Evolutionary conservation across 2,113 vertebrate species (phyloP).

Genomic region (Nestor notabilis): DNA sequence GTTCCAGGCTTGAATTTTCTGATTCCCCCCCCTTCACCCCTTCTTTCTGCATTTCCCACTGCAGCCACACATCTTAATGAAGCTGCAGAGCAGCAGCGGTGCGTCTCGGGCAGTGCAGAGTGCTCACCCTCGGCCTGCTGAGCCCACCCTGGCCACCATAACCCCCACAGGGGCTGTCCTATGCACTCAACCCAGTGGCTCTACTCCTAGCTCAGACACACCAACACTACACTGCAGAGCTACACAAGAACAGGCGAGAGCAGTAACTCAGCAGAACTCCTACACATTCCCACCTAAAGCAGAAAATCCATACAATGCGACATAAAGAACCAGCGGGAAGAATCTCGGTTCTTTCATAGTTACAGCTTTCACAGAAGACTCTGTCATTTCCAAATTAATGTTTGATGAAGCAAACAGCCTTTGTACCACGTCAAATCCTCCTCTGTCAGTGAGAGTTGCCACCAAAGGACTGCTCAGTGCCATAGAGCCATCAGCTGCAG

Average conservation of each 20-base stretch:
- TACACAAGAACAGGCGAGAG: not conserved
- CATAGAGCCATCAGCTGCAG: conserved; percentile 60
- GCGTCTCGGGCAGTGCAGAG: not conserved
- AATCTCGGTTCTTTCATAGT: conserved; percentile 53
- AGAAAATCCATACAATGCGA: conserved; percentile 78
- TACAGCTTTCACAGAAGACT: conserved; percentile 69
- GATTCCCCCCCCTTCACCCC: not conserved
- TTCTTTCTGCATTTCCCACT: not conserved
- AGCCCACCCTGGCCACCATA: not conserved
- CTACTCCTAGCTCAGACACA: not conserved
- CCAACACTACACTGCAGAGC: not conserved
- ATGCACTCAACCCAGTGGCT: not conserved
- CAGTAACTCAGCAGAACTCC: not conserved
- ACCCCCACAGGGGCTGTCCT: not conserved
- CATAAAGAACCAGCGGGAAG: conserved; percentile 79
- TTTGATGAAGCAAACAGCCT: conserved; percentile 77
- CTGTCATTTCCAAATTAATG: conserved; percentile 74
- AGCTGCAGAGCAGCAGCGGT: not conserved
- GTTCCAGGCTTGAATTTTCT: not conserved
- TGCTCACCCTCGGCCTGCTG: rapidly evolving
- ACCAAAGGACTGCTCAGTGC: conserved; percentile 57
- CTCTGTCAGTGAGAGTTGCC: conserved; percentile 67
- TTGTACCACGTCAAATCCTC: conserved; percentile 66
- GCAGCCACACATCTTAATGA: not conserved
- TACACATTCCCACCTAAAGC: conserved; percentile 58